Evolutionary conservation across 2,797 vertebrate species (phyloP).

Genomic region (Anguilla marmorata): DNA sequence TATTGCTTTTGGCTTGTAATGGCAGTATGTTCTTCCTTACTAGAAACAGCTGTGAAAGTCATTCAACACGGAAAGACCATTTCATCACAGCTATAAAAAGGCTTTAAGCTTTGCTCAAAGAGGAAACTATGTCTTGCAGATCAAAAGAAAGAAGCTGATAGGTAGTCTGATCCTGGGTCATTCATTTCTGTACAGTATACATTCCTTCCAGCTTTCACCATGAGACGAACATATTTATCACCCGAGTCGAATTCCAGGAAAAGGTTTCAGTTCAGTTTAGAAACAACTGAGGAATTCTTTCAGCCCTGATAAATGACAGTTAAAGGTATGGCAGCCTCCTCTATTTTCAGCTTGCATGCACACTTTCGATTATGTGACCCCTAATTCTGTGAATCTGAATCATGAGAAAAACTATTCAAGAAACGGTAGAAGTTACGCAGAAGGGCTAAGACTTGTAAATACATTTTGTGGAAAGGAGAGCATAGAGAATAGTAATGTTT

Average conservation of each 20-base stretch:
- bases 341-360: background rate
- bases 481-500: background rate
- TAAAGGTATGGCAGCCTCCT: background rate
- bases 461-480: background rate
- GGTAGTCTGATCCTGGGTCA: background rate
- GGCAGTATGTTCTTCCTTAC: background rate
- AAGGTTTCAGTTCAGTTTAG: background rate
- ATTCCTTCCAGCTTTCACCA: background rate
- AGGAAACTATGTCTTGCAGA: slow-evolving; percentile 3
- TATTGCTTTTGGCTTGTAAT: background rate
- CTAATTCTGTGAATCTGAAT: background rate
- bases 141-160: background rate
- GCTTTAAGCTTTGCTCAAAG: background rate
- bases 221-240: background rate
- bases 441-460: background rate
- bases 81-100: slow-evolving; percentile 1
- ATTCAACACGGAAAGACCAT: background rate
- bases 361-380: background rate
- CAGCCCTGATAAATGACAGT: background rate
- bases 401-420: background rate
- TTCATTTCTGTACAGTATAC: background rate
- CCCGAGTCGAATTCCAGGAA: background rate
- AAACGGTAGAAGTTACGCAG: background rate
- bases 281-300: background rate
- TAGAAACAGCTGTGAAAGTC: background rate